Base-by-base conservation (phyloP, 2,113 vertebrate species). In the Ctenomys sociabilis region DNA sequence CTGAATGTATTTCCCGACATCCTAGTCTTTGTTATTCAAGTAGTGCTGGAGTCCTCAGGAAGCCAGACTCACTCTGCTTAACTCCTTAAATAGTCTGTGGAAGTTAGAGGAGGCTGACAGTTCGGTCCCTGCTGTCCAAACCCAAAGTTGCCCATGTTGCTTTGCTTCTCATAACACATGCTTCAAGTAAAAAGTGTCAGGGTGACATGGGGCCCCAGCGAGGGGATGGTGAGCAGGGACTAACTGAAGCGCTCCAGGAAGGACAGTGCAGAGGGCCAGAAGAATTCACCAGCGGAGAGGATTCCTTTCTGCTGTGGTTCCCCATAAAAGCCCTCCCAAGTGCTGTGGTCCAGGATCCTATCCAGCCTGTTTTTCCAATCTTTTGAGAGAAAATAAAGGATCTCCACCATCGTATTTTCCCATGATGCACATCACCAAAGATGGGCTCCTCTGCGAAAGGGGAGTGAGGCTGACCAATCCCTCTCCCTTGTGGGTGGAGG, bases 261-360 rank as follows among this genome's bases (percentile, higher is more conserved):
- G 88, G 80, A 72, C 43, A 91, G 73, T 54, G 45, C 82, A 95
- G 70, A 85, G 95, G 97, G 96, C 0, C 0, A 97, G 96, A 96
- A 96, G 66, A 84, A 89, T 88, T 93, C n/a, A 95, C 86, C 96
- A 85, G n/a, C 94, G 93, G 87, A 68, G 85, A 98, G 83, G 52
- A 93, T 40, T 92, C 95, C 95, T 97, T 98, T 97, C 70, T 94
- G 85, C 88, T 95, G 90, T 86, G 96, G 95, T 93, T 97, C 93
- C 90, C 91, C 94, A 89, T 68, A 96, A 93, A 13, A 95, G 96
- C 85, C 90, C 93, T 96, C 92, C 95, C 95, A 96, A 96, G 83
- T 63, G 75, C 68, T 97, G 93, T 49, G 97, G 93, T 85, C 40
- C 57, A 90, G 77, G 88, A 85, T 92, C 59, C 63, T 80, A 75